Evolutionary conservation across 2,888 invertebrate species (phyloP).

Genomic region (Isoperla grammatica): DNA sequence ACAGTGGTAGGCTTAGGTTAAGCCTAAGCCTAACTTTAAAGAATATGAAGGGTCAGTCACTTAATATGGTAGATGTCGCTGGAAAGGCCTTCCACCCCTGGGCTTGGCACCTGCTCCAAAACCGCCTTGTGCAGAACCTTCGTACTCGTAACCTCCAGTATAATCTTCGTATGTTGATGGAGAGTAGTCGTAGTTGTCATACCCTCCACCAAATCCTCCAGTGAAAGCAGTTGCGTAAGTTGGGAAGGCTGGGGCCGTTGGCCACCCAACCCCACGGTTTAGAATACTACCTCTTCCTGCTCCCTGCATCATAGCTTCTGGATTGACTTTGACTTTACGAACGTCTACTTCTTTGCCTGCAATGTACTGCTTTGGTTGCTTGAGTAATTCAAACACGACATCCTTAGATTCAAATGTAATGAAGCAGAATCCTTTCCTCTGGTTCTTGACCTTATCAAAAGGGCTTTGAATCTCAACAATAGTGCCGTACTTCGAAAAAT

Average conservation of each 20-base stretch:
- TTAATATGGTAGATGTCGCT: conserved; percentile 45
- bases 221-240: no score
- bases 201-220: background rate
- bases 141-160: conserved; percentile 34
- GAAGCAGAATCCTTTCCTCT: conserved; percentile 58
- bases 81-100: conserved; percentile 43
- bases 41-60: no score
- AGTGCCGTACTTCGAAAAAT: conserved; percentile 56
- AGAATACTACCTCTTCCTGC: conserved; percentile 26
- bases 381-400: conserved; percentile 52
- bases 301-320: conserved; percentile 40
- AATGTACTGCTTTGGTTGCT: conserved; percentile 53
- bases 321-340: conserved; percentile 51
- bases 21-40: background rate
- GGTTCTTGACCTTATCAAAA: conserved; percentile 59
- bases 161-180: conserved; percentile 20
- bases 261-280: conserved; percentile 6
- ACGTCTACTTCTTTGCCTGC: conserved; percentile 54
- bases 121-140: conserved; percentile 37
- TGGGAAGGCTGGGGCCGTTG: conserved; percentile 29
- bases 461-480: conserved; percentile 58
- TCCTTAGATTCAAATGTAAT: conserved; percentile 60
- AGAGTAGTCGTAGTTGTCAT: conserved; percentile 33
- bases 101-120: conserved; percentile 38
- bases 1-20: no score